A percentile compares a stretch with the other conserved stretches of the same genome.
Evolutionary conservation across 2,888 invertebrate species (phyloP).

Genomic region (Cheilosia pagana): DNA sequence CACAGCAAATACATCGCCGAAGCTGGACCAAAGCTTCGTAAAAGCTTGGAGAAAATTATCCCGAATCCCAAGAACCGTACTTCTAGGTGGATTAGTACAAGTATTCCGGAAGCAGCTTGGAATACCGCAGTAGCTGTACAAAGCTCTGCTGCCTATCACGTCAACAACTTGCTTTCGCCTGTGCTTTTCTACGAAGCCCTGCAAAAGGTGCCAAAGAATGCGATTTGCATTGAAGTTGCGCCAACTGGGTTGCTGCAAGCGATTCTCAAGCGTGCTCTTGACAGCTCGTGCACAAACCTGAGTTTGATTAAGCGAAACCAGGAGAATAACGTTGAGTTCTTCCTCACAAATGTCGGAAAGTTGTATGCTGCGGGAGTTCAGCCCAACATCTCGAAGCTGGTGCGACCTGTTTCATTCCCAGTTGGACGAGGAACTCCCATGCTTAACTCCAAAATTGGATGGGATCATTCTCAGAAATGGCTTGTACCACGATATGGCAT

Average conservation of each 20-base stretch:
- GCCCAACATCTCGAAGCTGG: conserved; percentile 89
- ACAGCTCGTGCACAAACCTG: conserved; percentile 89
- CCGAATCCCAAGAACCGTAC: conserved; percentile 91
- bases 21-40: conserved; percentile 91
- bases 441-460: conserved; percentile 92
- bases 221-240: conserved; percentile 95
- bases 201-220: conserved; percentile 93
- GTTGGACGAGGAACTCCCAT: conserved; percentile 96
- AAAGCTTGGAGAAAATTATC: conserved; percentile 92
- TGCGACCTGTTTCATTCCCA: conserved; percentile 91
- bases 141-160: conserved; percentile 97
- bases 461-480: conserved; percentile 97
- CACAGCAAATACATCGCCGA: conserved; percentile 95
- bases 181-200: conserved; percentile 96
- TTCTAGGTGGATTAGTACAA: conserved; percentile 95
- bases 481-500: conserved; percentile 89
- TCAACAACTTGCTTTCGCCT: conserved; percentile 96
- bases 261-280: conserved; percentile 93
- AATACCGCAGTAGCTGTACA: conserved; percentile 88
- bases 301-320: conserved; percentile 93
- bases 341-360: conserved; percentile 92
- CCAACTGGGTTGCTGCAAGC: conserved; percentile 98
- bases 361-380: conserved; percentile 92
- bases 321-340: conserved; percentile 89
- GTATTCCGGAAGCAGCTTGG: conserved; percentile 95